A percentile compares a stretch with the other conserved stretches of the same genome.
Conservation (phyloP, 2,797 vertebrate species). For the Streptopelia turtur region DNA sequence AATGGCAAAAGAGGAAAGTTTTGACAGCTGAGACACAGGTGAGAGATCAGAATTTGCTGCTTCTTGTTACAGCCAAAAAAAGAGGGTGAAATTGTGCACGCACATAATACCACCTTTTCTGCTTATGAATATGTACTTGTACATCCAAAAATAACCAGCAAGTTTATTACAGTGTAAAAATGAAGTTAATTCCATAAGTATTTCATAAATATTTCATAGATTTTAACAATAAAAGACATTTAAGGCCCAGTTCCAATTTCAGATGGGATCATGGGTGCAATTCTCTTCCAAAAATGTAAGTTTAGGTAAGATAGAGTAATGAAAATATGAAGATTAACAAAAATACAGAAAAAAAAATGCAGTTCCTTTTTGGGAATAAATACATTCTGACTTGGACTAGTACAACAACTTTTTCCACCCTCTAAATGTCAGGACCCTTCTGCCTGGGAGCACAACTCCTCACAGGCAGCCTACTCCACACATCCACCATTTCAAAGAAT, state of each 20-base stretch:
- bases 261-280: not conserved
- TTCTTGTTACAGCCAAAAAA: not conserved
- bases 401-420: not conserved
- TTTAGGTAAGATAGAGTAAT: not conserved
- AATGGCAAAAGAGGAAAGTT: not conserved
- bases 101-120: not conserved
- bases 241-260: not conserved
- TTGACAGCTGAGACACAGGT: slow-evolving; percentile 35
- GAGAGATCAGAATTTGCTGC: not conserved
- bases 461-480: not conserved
- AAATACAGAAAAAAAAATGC: not conserved
- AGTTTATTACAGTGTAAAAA: not conserved
- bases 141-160: not conserved
- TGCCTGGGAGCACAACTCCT: not conserved
- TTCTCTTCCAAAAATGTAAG: not conserved
- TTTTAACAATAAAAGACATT: not conserved
- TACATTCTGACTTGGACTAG: not conserved
- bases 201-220: not conserved
- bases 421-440: not conserved
- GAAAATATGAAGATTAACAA: not conserved
- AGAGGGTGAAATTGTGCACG: fast-evolving
- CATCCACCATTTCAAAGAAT: not conserved
- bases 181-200: not conserved
- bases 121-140: fast-evolving
- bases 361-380: not conserved